Evolutionary conservation across 2,797 vertebrate species (phyloP), one percentile per base, ranked within the genome.

Genomic region (Pipistrellus pipistrellus): DNA sequence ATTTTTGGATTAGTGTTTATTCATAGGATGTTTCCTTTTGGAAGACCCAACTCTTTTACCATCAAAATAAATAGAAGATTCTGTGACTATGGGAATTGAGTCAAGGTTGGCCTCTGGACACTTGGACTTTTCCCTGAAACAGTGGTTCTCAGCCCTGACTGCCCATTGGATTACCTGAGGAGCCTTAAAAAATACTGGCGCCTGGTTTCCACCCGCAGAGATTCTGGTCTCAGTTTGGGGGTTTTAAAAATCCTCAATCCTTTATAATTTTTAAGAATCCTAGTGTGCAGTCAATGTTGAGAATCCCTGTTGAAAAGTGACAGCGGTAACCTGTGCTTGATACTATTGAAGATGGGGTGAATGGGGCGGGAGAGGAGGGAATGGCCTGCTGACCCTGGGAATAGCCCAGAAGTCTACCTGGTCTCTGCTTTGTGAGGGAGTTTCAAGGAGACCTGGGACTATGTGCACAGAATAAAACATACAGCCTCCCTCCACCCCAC

Each of bases 31-130:
- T 27, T 77, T 81, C 62, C 55, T 88, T 90, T 76, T 84, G 38
- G 48, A 77, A 90, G 77, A 25, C 5, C 12, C 44, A 94, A n/a
- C 57, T 78, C 15, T 96, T 77, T 83, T 41, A 59, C 88, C 53
- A 85, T 82, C 53, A 93, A 85, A 78, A 53, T 95, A 57, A 82
- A 20, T 38, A 68, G 13, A 55, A 12, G 48, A 88, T 68, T 88
- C 48, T 88, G 2, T 88, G 59, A 82, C 12, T 25, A 59, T 57
- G n/a, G 62, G 6, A 87, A 66, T 20, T 32, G n/a, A 91, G 9
- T 77, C 38, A 84, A 66, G 18, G 17, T 57, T 73, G 8, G 41
- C 76, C 35, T 77, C 21, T 66, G 62, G 21, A 4, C 66, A 62
- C 27, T 72, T 93, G 44, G 32, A 32, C 27, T 91, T 85, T 57